Evolutionary conservation across 2,888 invertebrate species (phyloP), one percentile per base, ranked within the genome.

Genomic region (Brachylomia viminalis): DNA sequence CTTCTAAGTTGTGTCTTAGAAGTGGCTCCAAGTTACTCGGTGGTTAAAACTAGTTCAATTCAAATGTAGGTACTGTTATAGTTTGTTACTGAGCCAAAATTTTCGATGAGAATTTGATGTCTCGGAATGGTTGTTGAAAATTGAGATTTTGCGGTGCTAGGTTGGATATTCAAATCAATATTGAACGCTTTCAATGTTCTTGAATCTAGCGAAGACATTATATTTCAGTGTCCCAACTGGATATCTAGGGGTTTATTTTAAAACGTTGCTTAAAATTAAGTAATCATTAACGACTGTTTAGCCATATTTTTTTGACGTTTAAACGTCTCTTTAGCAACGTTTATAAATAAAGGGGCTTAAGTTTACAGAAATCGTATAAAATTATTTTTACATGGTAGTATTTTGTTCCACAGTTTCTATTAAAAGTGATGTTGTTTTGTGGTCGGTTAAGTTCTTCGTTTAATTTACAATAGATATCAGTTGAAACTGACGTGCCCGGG

Each of bases 21-120:
- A 77, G 75, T 82, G 66, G 70, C n/a, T 82, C 62, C 58, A 85
- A 83, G 65, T 85, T 85, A 58, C 42, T 59, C 67, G 8, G 56
- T 45, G 70, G 70, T 56, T 71, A 70, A 56, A 59, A 65, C 65
- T 65, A 54, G 71, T 81, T 81, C 61, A 52, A 75, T 82, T 76
- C 66, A 67, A 80, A 76, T 76, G 58, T 83, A 74, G 27, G 58
- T 56, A 69, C 64, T 49, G 66, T 64, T 27, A 64, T 68, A 84
- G 65, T 73, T 80, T 70, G 70, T 72, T 74, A 67, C 67, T 64
- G 33, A 72, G 49, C 33, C n/a, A 56, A 54, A 80, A 72, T 84
- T 84, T 72, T 47, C 74, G 78, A 79, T 56, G 66, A 61, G 67
- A 67, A 71, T 59, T 71, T 56, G 69, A 76, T 75, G 42, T 62